These are phyloP conservation scores for Pediacus dermestoides DNA, from an alignment of 2,888 invertebrate species.

Conservation along the genomic window DNA sequence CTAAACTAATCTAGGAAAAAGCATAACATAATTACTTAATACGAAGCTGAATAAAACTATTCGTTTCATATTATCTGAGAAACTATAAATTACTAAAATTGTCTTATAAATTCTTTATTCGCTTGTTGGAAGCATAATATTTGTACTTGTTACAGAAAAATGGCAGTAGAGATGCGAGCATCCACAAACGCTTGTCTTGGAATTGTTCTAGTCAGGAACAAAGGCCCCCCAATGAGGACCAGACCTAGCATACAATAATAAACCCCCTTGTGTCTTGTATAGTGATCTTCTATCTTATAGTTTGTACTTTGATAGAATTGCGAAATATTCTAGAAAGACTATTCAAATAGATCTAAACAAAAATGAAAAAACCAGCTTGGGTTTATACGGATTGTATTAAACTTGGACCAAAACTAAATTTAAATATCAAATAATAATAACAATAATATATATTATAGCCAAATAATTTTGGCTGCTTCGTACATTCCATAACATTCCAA, in stretches of 20 bases:
- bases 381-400: slow-evolving; percentile 38
- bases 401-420: slow-evolving; percentile 26
- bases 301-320: slow-evolving; percentile 43
- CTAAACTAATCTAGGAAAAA: too few species aligned
- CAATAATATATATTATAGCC: slow-evolving; percentile 13
- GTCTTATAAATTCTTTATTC: too few species aligned
- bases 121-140: too few species aligned
- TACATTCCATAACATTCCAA: slow-evolving; percentile 43
- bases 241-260: slow-evolving; percentile 47
- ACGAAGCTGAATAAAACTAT: too few species aligned
- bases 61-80: too few species aligned
- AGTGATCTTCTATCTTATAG: slow-evolving; percentile 43
- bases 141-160: slow-evolving; percentile 45
- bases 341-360: slow-evolving; percentile 17
- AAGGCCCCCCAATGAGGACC: slow-evolving; percentile 43
- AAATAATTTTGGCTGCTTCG: too few species aligned
- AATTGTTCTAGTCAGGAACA: slow-evolving; percentile 49
- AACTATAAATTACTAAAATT: too few species aligned
- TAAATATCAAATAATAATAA: slow-evolving; percentile 21
- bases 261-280: slow-evolving; percentile 41
- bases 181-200: slow-evolving; percentile 62
- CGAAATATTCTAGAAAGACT: slow-evolving; percentile 29
- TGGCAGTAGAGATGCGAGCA: slow-evolving; percentile 52
- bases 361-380: slow-evolving; percentile 30
- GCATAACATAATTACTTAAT: too few species aligned